Conservation (phyloP, 1,140 invertebrate species). For the Alviniconcha marisindica region DNA sequence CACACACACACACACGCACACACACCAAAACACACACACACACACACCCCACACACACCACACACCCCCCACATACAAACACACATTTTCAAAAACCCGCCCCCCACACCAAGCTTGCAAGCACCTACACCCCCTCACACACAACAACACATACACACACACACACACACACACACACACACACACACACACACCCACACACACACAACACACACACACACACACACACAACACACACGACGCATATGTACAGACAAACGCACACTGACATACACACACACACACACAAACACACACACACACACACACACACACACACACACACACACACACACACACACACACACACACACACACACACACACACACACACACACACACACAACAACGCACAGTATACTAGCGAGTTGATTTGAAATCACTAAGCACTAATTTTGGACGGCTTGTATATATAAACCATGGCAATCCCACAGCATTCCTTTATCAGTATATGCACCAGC, state of each 20-base stretch:
- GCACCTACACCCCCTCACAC: not conserved
- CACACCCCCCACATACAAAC: no score
- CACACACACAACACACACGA: not conserved
- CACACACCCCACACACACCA: not conserved
- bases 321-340: constrained; percentile 28
- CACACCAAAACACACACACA: not conserved
- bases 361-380: constrained; percentile 7
- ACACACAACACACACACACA: constrained; percentile 26
- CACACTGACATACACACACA: constrained; percentile 12
- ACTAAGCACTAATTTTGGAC: no score
- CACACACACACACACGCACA: no score
- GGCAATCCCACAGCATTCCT: no score
- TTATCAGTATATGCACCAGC: no score
- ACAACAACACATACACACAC: constrained; percentile 21
- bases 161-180: not conserved
- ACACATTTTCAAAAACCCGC: no score
- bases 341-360: not conserved
- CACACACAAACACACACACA: constrained; percentile 25
- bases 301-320: constrained; percentile 32
- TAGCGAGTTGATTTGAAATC: no score
- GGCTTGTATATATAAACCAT: no score
- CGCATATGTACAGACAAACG: not conserved
- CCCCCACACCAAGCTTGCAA: no score
- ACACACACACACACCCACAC: no score
- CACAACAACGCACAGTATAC: not conserved